Conservation (phyloP, 2,113 vertebrate species). For the Channa argus region DNA sequence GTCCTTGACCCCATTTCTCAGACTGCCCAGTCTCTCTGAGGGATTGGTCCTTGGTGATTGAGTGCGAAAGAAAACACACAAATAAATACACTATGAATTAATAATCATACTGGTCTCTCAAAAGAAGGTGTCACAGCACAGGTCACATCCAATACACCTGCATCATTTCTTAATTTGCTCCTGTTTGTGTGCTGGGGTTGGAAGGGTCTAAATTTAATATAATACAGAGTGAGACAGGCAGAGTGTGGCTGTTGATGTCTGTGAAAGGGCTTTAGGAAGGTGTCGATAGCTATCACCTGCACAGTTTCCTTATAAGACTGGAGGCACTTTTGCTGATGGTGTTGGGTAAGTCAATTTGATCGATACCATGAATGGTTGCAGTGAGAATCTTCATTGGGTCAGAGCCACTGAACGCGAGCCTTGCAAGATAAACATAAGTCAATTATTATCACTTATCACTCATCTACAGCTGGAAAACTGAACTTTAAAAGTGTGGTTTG, state of each 20-base stretch:
- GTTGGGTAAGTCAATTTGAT: constrained; percentile 81
- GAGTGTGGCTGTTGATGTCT: too few species aligned
- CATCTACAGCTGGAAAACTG: constrained; percentile 3
- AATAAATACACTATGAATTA: constrained; percentile 41
- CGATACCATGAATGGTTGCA: constrained; percentile 77
- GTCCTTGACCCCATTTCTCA: constrained; percentile 82
- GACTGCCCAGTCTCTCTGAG: constrained; percentile 79
- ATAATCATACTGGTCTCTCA: constrained; percentile 21
- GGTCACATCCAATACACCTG: not conserved
- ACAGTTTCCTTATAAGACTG: constrained; percentile 82
- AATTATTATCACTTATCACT: not conserved
- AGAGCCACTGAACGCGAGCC: constrained; percentile 77
- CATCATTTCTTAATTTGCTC: constrained; percentile 1
- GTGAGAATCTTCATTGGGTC: constrained; percentile 77
- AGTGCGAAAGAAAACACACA: constrained; percentile 38
- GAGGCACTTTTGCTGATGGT: constrained; percentile 76
- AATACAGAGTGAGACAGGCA: not conserved
- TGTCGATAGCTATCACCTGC: constrained; percentile 71
- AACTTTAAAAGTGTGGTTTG: not conserved
- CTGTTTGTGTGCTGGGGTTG: not conserved
- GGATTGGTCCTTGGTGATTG: constrained; percentile 78
- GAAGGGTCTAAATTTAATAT: not conserved
- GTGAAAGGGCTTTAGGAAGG: too few species aligned
- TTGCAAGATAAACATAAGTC: constrained; percentile 44
- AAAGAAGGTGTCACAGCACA: constrained; percentile 16